Evolutionary conservation across 2,888 invertebrate genomes (phyloP), one percentile per base, ranked within the genome.

Genomic region (Argyresthia goedartella): DNA sequence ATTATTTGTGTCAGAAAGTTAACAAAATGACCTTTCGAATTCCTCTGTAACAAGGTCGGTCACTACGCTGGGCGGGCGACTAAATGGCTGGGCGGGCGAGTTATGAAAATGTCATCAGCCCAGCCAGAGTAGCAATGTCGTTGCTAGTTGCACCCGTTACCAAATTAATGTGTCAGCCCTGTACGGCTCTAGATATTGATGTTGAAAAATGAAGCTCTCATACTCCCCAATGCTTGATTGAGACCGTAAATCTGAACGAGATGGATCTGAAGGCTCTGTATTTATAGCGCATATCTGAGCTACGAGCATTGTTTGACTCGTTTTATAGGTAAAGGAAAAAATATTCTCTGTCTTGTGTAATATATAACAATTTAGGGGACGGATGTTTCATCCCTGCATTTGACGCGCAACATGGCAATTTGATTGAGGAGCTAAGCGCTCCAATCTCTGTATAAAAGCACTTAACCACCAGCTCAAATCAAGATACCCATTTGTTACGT

Each of bases 101-200:
- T 63, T 65, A 71, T 73, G 67, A 67, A 71, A 73, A 71, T 67
- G 63, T 68, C 61, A 69, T 73, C 69, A 65, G 56, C 52, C 52
- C 48, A 51, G 49, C 53, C 6, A 25, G 25, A 25, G 25, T 25
- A 25, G 25, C 25, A 25, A 25, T 25, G 25, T 25, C 52, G 56
- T 60, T 13, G 49, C 49, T 35, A 10, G 36, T 56, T 59, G 59
- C 69, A 69, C 66, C 68, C 65, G 69, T 66, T 69, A 67, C 69
- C 67, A 70, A 74, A 76, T 76, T 70, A 72, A 73, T 71, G 68
- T 75, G 74, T 76, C 75, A 71, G 60, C 68, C 68, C 69, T 66
- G 67, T 69, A 69, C 66, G 62, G 66, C 62, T 61, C 59, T 59
- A 66, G 46, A 47, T 69, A 67, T 69, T 73, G 75, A 72, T 72